A percentile compares a stretch with the other conserved stretches of the same genome.
These are phyloP conservation scores for Alsophila aescularia DNA, from an alignment of 2,888 invertebrate species.

Conservation along the genomic window DNA sequence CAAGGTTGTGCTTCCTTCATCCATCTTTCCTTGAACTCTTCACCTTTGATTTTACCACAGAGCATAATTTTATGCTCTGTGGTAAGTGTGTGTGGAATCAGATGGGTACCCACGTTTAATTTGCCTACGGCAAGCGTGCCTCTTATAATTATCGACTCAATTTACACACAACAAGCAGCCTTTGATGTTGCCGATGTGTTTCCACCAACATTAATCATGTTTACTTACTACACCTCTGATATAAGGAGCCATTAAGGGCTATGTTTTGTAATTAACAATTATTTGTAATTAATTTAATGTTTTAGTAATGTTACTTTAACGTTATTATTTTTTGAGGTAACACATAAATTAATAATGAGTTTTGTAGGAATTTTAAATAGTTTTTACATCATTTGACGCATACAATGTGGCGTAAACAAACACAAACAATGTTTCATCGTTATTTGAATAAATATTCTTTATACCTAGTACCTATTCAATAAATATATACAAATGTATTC, in stretches of 20 bases:
- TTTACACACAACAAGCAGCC: constrained; percentile 3
- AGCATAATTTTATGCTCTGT: background rate
- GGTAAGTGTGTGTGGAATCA: background rate
- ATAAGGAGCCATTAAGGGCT: background rate
- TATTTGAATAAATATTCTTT: no score
- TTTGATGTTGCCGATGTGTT: constrained; percentile 14
- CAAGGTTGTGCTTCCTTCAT: no score
- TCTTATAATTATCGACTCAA: constrained; percentile 13
- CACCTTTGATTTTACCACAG: background rate
- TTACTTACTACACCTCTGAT: constrained; percentile 10
- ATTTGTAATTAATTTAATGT: no score
- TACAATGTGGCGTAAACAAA: no score
- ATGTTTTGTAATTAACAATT: no score
- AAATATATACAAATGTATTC: no score
- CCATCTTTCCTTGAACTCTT: background rate
- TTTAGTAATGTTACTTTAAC: no score
- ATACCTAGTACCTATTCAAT: no score
- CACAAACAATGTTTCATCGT: no score
- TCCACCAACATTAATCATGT: constrained; percentile 13
- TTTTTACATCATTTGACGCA: no score
- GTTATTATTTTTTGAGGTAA: background rate
- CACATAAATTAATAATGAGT: no score
- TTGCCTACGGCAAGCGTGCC: background rate
- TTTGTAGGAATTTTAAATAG: no score
- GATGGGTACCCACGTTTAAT: background rate